Evolutionary conservation across 1,140 invertebrate species (phyloP).

Genomic region (Paramacrobiotus metropolitanus): DNA sequence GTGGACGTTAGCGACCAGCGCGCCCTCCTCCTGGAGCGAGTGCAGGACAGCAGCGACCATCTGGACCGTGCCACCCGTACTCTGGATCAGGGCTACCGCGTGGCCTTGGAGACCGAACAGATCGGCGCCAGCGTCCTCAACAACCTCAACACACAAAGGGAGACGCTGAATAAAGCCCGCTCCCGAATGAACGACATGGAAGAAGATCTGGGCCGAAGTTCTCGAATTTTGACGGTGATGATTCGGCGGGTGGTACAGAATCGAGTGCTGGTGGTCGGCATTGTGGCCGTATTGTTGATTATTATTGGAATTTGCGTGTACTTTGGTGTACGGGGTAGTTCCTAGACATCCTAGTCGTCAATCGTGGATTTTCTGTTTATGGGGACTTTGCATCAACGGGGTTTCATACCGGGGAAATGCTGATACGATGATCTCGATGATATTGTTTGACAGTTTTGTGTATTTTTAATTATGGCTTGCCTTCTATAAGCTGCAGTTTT

Average conservation of each 20-base stretch:
- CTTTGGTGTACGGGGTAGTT: neutral
- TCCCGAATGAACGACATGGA: neutral
- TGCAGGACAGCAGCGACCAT: neutral
- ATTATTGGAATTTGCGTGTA: constrained; percentile 3
- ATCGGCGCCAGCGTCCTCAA: neutral
- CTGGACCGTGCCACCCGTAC: neutral
- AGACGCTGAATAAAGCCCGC: neutral
- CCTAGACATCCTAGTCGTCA: too few species aligned
- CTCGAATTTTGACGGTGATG: neutral
- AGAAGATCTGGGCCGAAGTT: constrained; percentile 1
- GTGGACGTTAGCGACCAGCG: neutral
- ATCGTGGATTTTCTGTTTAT: too few species aligned
- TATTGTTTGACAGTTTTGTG: too few species aligned
- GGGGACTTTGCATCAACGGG: too few species aligned
- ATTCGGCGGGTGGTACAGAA: neutral
- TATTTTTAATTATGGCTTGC: too few species aligned
- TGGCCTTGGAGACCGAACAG: neutral
- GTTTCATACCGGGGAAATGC: too few species aligned
- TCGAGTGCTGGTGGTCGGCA: neutral
- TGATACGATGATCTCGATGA: too few species aligned
- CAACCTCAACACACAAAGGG: neutral
- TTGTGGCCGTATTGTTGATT: neutral
- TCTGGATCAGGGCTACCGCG: neutral
- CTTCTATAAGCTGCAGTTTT: too few species aligned
- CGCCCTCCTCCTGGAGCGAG: neutral